These are phyloP conservation scores for Cricetomys ansorgei DNA, from an alignment of 2,113 vertebrate genomes.

Conservation along the genomic window DNA sequence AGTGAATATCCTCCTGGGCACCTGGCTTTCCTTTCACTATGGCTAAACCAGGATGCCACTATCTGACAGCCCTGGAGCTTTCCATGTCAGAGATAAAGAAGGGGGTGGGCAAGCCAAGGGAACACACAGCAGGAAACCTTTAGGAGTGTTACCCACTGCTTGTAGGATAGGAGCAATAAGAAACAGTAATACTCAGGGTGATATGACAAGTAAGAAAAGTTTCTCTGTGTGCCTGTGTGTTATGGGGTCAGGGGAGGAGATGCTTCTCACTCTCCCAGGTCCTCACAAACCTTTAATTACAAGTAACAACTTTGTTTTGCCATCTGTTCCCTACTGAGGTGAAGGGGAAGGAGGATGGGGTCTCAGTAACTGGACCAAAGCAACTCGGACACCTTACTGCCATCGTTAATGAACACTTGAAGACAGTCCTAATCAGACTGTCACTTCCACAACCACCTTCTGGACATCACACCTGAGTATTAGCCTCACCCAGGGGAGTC, in stretches of 20 bases:
- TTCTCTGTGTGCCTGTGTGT: neutral
- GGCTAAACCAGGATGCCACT: neutral
- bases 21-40: neutral
- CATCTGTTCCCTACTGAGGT: constrained; percentile 33
- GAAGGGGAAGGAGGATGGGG: neutral
- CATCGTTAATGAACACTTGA: neutral
- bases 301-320: neutral
- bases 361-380: constrained; percentile 41
- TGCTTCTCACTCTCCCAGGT: neutral
- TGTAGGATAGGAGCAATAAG: neutral
- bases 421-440: neutral
- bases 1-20: rapidly evolving
- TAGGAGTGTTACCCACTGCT: neutral
- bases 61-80: neutral
- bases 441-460: neutral
- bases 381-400: neutral
- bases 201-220: neutral
- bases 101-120: neutral
- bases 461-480: neutral
- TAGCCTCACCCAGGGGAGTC: neutral
- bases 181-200: neutral
- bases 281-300: constrained; percentile 35
- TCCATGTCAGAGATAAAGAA: neutral
- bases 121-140: neutral
- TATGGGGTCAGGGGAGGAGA: neutral